Base-by-base conservation (phyloP, 2,888 invertebrate genomes). In the Lucinisca nassula region DNA sequence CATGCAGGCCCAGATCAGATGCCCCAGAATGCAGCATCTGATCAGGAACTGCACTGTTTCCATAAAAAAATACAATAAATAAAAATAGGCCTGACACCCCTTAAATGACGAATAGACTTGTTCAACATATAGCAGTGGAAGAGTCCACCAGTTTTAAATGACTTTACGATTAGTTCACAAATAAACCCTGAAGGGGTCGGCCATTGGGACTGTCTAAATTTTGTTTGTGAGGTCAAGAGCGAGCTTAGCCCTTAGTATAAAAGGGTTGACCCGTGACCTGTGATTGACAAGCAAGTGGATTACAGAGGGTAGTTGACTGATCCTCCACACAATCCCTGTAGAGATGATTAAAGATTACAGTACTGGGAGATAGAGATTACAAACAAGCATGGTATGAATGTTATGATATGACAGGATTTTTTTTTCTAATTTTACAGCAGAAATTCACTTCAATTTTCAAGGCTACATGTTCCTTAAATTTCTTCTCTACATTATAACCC, bases 291-390 rank as follows among this genome's bases (percentile, higher is more conserved):
- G 61, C 30, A 4, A 30, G 27, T 30, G 61, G 61, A 61, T 61
- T 24, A 4, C 24, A 30, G 27, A 30, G 61, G 61, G 27, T 61
- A 4, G 3, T 27, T 61, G 30, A 27, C 61, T 61, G 61, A 61
- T 61, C 61, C 61, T 17, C 17, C 10, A 45, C 45, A n/a, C 17
- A 17, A 45, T 45, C 45, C 61, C 61, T 61, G 30, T 30, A 17
- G 61, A 8, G 61, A 61, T 61, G 61, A 61, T 61, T 61, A 61
- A 61, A 61, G 61, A 61, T 61, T 30, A 61, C 61, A 61, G 27
- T 61, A 30, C 61, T 30, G 8, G 17, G 61, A 8, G 61, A 61
- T 61, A 30, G 21, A 61, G 61, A 27, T 61, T 10, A 4, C 27
- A 30, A n/a, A n/a, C n/a, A n/a, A n/a, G n/a, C 27, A 10, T 61